A percentile compares a stretch with the other conserved stretches of the same genome.
Evolutionary conservation across 2,888 invertebrate genomes (phyloP).

Genomic region (Lumbricus terrestris): DNA sequence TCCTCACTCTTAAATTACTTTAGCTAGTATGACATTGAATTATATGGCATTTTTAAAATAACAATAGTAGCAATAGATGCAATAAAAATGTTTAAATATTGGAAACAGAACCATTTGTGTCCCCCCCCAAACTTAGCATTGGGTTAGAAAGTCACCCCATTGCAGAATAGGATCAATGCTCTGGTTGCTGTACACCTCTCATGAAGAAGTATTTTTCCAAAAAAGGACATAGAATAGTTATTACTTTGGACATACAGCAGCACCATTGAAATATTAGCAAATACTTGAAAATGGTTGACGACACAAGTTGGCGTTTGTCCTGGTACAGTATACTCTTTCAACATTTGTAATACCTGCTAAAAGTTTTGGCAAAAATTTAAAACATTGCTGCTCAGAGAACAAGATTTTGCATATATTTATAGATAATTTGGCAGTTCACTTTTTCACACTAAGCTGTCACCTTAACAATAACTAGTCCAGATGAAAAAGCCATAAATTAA

Average conservation of each 20-base stretch:
- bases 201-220: neutral
- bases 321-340: neutral
- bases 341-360: neutral
- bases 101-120: neutral
- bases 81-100: neutral
- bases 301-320: neutral
- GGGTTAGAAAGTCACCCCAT: neutral
- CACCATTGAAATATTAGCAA: neutral
- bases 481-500: neutral
- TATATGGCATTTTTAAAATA: neutral
- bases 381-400: neutral
- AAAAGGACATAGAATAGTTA: neutral
- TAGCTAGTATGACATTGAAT: neutral
- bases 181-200: neutral
- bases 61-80: neutral
- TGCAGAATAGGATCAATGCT: neutral
- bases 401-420: slow-evolving; percentile 3
- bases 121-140: neutral
- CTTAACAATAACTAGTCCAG: neutral
- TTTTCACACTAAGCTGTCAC: neutral
- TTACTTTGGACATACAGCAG: neutral
- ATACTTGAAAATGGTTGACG: neutral
- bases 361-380: neutral
- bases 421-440: neutral
- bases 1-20: neutral